Conservation (phyloP, 2,888 invertebrate genomes). For the Eurytoma californica region DNA sequence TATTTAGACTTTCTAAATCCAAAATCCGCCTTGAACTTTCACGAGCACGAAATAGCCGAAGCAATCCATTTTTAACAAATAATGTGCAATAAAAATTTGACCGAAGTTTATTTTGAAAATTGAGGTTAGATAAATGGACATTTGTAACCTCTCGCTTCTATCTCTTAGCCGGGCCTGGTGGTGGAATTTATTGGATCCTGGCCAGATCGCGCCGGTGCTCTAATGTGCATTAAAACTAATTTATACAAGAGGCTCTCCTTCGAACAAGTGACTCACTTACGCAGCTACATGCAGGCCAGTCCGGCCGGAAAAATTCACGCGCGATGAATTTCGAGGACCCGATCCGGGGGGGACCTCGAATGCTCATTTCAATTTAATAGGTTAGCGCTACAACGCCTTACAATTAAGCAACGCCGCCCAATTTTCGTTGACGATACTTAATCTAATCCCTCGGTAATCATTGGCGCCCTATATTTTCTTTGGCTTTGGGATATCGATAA, state of each 20-base stretch:
- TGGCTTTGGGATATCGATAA: too few species aligned
- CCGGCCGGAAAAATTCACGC: not conserved
- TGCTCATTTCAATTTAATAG: conserved; percentile 17
- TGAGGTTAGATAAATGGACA: conserved; percentile 48
- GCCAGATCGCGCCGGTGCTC: conserved; percentile 36
- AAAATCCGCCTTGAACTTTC: too few species aligned
- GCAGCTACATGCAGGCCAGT: not conserved
- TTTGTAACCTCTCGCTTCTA: conserved; percentile 1
- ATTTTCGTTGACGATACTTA: too few species aligned
- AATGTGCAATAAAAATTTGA: not conserved
- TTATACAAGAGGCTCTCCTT: conserved; percentile 46
- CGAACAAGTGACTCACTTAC: conserved; percentile 29
- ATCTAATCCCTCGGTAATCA: too few species aligned
- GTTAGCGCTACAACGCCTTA: not conserved
- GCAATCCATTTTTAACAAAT: not conserved
- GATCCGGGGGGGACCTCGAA: conserved; percentile 3
- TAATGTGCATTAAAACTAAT: conserved; percentile 51
- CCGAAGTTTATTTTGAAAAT: conserved; percentile 41
- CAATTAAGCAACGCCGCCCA: too few species aligned
- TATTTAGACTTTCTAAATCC: too few species aligned
- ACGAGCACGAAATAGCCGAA: too few species aligned
- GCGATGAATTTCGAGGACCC: conserved; percentile 17
- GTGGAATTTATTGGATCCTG: conserved; percentile 47
- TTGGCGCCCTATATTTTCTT: too few species aligned
- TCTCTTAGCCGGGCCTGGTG: conserved; percentile 8